phyloP scores from a whole-genome alignment of 2,888 invertebrate species.

The Leptopilina myrica region DNA sequence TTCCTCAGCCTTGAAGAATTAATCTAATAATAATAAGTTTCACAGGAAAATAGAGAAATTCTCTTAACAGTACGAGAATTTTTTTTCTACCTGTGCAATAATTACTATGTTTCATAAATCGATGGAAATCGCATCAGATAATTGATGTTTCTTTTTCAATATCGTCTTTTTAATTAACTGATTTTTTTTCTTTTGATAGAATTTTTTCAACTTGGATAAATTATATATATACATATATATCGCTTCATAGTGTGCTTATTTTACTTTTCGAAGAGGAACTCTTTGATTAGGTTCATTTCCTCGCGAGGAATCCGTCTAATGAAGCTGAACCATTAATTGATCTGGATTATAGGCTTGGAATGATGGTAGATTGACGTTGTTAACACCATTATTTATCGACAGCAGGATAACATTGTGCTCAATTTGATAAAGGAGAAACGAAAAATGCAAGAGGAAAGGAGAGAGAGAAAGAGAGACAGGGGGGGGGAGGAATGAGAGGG shows the following conservation, averaged over 20 bases:
- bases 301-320: conserved; percentile 6
- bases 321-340: background rate
- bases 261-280: background rate
- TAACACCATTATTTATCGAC: background rate
- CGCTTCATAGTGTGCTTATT: background rate
- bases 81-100: no score
- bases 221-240: background rate
- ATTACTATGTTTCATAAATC: no score
- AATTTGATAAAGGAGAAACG: background rate
- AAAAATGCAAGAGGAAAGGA: no score
- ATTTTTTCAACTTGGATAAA: background rate
- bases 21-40: no score
- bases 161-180: background rate
- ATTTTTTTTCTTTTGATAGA: background rate
- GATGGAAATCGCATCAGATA: no score
- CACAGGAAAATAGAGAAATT: no score
- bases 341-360: conserved; percentile 5
- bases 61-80: no score
- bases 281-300: conserved; percentile 11
- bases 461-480: no score
- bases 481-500: no score
- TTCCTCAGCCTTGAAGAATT: no score
- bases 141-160: no score
- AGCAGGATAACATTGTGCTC: background rate
- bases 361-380: background rate